Conservation (phyloP, 1,140 invertebrate species). For the Mactra quadrangularis region DNA sequence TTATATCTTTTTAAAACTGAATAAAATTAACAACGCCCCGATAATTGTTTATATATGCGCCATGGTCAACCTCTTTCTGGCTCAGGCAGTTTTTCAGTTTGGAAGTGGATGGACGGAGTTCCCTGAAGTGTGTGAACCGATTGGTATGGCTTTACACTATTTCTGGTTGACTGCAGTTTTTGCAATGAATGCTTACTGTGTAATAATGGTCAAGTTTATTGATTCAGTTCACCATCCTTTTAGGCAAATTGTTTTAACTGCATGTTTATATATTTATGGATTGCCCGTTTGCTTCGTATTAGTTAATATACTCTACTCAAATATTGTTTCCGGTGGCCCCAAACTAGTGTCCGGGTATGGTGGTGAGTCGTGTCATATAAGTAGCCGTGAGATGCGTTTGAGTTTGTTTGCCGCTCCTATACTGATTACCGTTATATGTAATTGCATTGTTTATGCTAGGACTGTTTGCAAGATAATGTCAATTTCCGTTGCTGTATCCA, state of each 20-base stretch:
- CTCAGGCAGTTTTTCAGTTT: background rate
- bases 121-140: background rate
- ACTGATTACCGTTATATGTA: background rate
- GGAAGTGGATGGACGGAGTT: background rate
- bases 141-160: background rate
- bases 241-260: background rate
- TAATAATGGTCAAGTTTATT: background rate
- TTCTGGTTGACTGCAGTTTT: background rate
- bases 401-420: background rate
- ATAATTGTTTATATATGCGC: background rate
- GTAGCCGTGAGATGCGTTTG: background rate
- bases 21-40: background rate
- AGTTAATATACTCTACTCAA: background rate
- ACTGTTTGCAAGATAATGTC: background rate
- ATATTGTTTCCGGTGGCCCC: background rate
- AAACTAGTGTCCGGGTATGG: background rate
- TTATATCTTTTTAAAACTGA: background rate
- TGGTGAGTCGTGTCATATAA: background rate
- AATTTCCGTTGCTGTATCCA: background rate
- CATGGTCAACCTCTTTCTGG: background rate
- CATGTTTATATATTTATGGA: background rate
- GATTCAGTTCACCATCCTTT: background rate
- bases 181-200: background rate
- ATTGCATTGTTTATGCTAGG: background rate
- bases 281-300: background rate